Conservation (phyloP, 2,797 vertebrate genomes). For the Cottoperca gobio region DNA sequence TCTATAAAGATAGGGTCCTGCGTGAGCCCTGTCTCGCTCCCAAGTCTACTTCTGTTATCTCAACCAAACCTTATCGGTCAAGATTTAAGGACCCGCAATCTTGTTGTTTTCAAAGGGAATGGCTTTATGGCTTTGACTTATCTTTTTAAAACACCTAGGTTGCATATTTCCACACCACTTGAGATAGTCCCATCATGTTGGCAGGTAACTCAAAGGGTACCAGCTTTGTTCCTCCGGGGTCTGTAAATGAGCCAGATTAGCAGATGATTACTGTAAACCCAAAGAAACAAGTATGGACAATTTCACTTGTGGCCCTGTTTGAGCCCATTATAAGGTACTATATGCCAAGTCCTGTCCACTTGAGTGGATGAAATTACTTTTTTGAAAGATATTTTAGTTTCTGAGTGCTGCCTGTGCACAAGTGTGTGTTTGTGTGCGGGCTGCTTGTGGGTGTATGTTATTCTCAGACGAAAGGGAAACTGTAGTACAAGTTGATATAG, state of each 20-base stretch:
- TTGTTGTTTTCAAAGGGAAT: constrained; percentile 79
- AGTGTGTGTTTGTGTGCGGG: background rate
- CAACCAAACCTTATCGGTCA: constrained; percentile 64
- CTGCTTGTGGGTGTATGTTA: background rate
- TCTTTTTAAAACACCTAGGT: constrained; percentile 79
- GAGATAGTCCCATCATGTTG: constrained; percentile 68
- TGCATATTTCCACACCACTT: constrained; percentile 68
- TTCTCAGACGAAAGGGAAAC: background rate
- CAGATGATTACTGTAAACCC: constrained; percentile 67
- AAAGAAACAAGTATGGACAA: constrained; percentile 53
- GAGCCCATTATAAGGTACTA: constrained; percentile 44
- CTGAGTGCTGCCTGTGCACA: background rate
- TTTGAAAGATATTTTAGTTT: constrained; percentile 34
- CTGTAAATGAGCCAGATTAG: constrained; percentile 66
- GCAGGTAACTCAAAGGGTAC: constrained; percentile 66
- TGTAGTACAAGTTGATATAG: background rate
- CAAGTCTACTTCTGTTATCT: constrained; percentile 69
- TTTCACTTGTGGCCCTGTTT: constrained; percentile 54
- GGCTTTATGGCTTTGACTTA: constrained; percentile 76
- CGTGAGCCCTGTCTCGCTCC: constrained; percentile 27
- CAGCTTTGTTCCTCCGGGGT: constrained; percentile 33
- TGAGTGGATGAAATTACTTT: constrained; percentile 33
- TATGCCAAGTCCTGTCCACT: constrained; percentile 30
- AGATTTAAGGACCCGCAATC: constrained; percentile 73
- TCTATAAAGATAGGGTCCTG: constrained; percentile 31